These are phyloP conservation scores for Eristalis intricaria DNA, from an alignment of 2,888 invertebrate species.

Conservation along the genomic window DNA sequence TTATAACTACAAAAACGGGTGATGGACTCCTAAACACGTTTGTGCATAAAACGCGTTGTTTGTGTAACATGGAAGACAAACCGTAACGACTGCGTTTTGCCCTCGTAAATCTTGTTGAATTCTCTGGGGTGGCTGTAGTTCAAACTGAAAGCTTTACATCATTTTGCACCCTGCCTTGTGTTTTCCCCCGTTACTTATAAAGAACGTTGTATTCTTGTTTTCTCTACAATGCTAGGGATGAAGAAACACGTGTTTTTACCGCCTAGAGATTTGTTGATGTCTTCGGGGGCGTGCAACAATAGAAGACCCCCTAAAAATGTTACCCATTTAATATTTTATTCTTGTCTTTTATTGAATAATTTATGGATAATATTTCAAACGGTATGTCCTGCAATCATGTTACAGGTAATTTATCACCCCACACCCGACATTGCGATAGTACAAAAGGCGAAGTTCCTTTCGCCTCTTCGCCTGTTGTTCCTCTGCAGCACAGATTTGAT, in stretches of 20 bases:
- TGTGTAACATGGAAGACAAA: not conserved
- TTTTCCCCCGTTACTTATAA: not conserved
- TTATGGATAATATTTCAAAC: conserved; percentile 56
- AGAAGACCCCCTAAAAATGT: not conserved
- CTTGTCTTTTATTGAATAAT: conserved; percentile 49
- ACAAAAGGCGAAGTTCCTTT: conserved; percentile 14
- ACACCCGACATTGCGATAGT: conserved; percentile 19
- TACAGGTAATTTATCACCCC: conserved; percentile 49
- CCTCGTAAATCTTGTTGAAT: not conserved
- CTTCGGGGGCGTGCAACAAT: not conserved
- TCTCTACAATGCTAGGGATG: not conserved
- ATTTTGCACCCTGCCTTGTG: not conserved
- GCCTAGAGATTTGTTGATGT: conserved; percentile 3
- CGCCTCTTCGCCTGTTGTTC: not conserved
- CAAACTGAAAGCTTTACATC: conserved; percentile 2
- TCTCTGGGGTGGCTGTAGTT: not conserved
- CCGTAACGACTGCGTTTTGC: not conserved
- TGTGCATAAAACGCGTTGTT: not conserved
- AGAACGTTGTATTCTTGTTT: not conserved
- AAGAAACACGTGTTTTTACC: conserved; percentile 18
- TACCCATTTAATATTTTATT: conserved; percentile 24
- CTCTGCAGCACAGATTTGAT: conserved; percentile 39
- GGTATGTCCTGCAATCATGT: conserved; percentile 50
- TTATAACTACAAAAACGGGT: too few species aligned
- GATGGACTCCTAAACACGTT: not conserved